Evolutionary conservation across 53 echinoderm and acorn worm species (phyloP).

Genomic region (Luidia sarsii): DNA sequence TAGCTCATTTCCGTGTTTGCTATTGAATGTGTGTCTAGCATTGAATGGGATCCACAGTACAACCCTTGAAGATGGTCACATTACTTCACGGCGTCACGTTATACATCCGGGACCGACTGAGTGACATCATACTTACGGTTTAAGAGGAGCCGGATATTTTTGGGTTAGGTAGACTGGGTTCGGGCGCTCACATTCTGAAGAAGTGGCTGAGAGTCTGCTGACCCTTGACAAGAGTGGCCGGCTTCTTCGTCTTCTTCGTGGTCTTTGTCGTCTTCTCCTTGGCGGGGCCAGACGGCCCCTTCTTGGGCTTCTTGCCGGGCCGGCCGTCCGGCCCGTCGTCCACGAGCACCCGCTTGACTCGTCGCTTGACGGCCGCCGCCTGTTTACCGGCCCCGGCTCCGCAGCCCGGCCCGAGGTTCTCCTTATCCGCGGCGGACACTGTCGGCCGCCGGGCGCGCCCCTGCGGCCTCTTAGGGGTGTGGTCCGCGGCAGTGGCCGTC

Average conservation of each 20-base stretch:
- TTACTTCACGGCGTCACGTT: no score
- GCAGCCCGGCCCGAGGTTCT: not conserved
- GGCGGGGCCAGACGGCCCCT: not conserved
- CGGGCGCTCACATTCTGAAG: constrained; percentile 72
- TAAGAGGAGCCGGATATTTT: no score
- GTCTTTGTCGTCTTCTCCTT: no score
- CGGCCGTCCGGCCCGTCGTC: constrained; percentile 34
- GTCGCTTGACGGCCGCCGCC: constrained; percentile 20
- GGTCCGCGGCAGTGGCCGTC: not conserved
- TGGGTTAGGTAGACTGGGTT: no score
- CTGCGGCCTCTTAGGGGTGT: constrained; percentile 38
- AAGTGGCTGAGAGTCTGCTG: constrained; percentile 79
- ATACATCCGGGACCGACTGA: no score
- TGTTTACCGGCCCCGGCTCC: not conserved
- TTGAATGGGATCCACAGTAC: no score
- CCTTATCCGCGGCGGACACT: constrained; percentile 32
- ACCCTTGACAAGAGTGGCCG: constrained; percentile 63
- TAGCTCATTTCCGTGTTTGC: no score
- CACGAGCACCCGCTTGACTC: constrained; percentile 32
- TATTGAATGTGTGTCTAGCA: no score
- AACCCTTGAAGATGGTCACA: no score
- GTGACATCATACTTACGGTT: no score
- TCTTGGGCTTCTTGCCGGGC: constrained; percentile 58
- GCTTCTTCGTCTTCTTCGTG: constrained; percentile 68
- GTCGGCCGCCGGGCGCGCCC: not conserved